A percentile compares a stretch with the other conserved stretches of the same genome.
phyloP scores from a whole-genome alignment of 64 coral and sea anemone genomes.

The Montipora capricornis region DNA sequence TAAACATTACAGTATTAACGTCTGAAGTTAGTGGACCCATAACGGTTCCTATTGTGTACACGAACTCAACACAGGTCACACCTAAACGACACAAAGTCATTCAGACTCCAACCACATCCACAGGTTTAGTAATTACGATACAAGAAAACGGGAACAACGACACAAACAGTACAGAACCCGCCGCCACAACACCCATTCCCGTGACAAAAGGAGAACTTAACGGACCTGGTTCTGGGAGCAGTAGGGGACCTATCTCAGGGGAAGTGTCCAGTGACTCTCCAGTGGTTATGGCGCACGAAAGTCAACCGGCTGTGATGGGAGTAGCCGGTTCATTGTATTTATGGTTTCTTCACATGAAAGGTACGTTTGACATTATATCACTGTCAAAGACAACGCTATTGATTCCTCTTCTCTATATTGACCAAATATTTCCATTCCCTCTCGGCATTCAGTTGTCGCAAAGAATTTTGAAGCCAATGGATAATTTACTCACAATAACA shows the following conservation, averaged over 20 bases:
- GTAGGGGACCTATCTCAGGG: neutral
- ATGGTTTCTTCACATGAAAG: slow-evolving; percentile 58
- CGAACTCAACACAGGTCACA: neutral
- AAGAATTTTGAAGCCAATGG: no score
- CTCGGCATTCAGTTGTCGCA: no score
- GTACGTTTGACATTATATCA: neutral
- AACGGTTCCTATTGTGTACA: neutral
- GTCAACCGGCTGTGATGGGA: neutral
- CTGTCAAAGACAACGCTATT: no score
- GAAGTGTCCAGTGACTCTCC: neutral
- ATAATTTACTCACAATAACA: no score
- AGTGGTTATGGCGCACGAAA: slow-evolving; percentile 18
- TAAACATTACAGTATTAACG: neutral
- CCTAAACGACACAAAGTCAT: slow-evolving; percentile 11
- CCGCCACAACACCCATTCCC: neutral
- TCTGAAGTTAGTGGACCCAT: neutral
- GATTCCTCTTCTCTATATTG: no score
- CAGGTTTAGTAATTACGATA: slow-evolving; percentile 42
- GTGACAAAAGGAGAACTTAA: no score
- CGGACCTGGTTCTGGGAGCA: no score
- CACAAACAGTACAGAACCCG: slow-evolving; percentile 4
- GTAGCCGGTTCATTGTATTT: slow-evolving; percentile 31
- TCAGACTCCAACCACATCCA: slow-evolving; percentile 41
- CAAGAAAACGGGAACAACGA: slow-evolving; percentile 20
- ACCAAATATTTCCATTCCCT: no score